Evolutionary conservation across 2,113 vertebrate species (phyloP).

Genomic region (Acanthisitta chloris): DNA sequence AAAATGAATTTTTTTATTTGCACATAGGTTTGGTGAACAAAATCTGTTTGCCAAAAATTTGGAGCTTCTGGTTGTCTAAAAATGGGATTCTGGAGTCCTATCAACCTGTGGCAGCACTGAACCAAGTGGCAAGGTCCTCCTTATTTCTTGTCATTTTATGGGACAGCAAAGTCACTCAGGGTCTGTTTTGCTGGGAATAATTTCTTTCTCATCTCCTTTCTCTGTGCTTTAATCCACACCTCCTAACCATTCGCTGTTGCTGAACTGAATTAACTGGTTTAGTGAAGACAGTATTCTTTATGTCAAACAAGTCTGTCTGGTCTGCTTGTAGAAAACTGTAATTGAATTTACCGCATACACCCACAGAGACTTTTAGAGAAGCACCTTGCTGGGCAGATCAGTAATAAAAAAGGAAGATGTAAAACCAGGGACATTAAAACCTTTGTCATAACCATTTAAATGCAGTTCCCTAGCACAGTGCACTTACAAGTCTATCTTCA

Average conservation of each 20-base stretch:
- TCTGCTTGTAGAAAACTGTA: constrained; percentile 56
- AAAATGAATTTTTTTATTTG: not conserved
- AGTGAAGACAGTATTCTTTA: constrained; percentile 34
- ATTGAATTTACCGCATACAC: constrained; percentile 61
- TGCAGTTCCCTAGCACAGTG: not conserved
- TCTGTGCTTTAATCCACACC: not conserved
- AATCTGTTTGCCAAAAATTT: not conserved
- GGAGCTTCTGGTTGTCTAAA: not conserved
- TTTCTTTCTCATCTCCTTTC: not conserved
- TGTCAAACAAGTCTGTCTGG: constrained; percentile 63
- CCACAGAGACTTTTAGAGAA: constrained; percentile 39
- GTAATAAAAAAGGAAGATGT: constrained; percentile 52
- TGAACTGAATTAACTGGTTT: constrained; percentile 61
- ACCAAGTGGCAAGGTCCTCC: not conserved
- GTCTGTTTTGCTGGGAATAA: not conserved
- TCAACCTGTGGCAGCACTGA: not conserved
- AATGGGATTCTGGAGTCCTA: not conserved
- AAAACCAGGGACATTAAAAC: constrained; percentile 43
- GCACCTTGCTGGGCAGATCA: constrained; percentile 35
- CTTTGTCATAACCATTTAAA: constrained; percentile 27
- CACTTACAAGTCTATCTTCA: not conserved
- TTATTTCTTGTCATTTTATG: not conserved
- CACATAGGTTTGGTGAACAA: not conserved
- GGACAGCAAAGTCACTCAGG: not conserved
- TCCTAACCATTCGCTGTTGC: constrained; percentile 18